These are phyloP conservation scores for Globodera rostochiensis DNA, from an alignment of 1,140 invertebrate genomes.

Conservation along the genomic window DNA sequence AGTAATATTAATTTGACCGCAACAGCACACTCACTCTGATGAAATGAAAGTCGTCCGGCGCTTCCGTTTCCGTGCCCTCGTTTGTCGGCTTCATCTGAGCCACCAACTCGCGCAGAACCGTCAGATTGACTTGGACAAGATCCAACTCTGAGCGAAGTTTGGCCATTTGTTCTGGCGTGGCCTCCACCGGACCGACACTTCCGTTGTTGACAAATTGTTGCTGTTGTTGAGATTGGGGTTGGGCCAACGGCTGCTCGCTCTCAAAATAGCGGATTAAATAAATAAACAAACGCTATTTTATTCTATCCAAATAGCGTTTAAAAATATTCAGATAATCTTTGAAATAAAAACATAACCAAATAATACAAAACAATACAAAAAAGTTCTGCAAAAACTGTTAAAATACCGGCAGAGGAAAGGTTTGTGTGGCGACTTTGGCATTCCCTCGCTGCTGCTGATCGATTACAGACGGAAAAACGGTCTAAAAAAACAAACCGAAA, in stretches of 20 bases:
- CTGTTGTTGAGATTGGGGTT: background rate
- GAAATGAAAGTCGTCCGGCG: slow-evolving; percentile 71
- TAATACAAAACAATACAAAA: background rate
- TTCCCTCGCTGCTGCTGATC: background rate
- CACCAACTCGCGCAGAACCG: slow-evolving; percentile 90
- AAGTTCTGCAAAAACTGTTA: background rate
- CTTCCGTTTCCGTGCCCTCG: slow-evolving; percentile 70
- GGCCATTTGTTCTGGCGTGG: slow-evolving; percentile 44
- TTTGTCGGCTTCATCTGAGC: slow-evolving; percentile 77
- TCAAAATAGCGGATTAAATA: slow-evolving; percentile 19
- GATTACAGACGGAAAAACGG: background rate
- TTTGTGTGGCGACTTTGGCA: background rate
- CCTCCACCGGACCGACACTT: slow-evolving; percentile 17
- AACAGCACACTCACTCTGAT: background rate
- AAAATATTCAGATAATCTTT: background rate
- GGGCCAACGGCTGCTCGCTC: slow-evolving; percentile 15
- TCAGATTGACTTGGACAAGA: slow-evolving; percentile 88
- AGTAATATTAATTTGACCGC: background rate
- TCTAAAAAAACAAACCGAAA: background rate
- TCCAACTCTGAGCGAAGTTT: slow-evolving; percentile 89
- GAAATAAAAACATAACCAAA: background rate
- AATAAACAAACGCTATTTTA: too few species aligned
- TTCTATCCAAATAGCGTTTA: too few species aligned
- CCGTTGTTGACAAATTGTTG: slow-evolving; percentile 7
- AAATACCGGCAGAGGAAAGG: background rate